phyloP scores from a whole-genome alignment of 2,888 invertebrate genomes.

The Erynnis tages region DNA sequence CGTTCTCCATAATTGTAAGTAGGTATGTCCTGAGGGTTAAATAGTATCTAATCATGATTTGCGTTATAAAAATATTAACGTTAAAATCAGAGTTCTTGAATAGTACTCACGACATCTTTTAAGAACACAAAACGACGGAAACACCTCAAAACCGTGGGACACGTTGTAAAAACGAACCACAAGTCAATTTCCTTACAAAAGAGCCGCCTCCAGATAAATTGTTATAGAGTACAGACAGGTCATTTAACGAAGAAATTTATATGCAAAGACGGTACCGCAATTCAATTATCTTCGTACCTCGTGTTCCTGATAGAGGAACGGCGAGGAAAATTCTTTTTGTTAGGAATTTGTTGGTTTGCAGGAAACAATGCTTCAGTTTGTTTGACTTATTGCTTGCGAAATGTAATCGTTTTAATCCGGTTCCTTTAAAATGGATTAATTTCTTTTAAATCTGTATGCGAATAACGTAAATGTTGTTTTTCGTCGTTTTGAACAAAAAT shows the following conservation, averaged over 20 bases:
- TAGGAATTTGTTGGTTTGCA: constrained; percentile 22
- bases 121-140: no score
- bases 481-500: no score
- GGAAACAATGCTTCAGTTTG: constrained; percentile 4
- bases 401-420: no score
- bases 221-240: constrained; percentile 29
- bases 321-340: constrained; percentile 26
- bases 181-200: constrained; percentile 23
- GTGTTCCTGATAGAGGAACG: constrained; percentile 30
- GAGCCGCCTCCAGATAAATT: constrained; percentile 19
- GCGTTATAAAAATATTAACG: no score
- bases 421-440: no score
- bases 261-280: constrained; percentile 33
- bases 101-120: no score
- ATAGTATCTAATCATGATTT: no score
- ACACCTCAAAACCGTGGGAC: constrained; percentile 22
- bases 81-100: no score
- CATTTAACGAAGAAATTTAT: constrained; percentile 34
- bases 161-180: constrained; percentile 32
- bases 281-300: constrained; percentile 31
- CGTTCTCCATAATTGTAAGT: no score
- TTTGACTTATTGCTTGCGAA: constrained; percentile 1
- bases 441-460: no score
- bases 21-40: no score
- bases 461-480: no score